These are phyloP conservation scores for Camponotus pennsylvanicus DNA, from an alignment of 1,140 invertebrate genomes.

Conservation along the genomic window DNA sequence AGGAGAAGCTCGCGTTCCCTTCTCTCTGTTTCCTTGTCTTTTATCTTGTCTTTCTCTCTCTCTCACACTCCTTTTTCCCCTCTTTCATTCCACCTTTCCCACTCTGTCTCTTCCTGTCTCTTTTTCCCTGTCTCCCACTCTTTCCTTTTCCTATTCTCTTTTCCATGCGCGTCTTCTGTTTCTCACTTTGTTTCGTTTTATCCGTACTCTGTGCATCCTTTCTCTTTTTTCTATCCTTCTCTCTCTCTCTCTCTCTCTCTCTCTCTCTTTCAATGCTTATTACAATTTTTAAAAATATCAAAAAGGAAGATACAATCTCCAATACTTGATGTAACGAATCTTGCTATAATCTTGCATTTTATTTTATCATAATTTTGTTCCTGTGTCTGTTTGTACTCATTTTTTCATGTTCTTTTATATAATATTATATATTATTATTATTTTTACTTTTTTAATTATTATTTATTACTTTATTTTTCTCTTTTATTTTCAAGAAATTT, in stretches of 20 bases:
- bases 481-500: too few species aligned
- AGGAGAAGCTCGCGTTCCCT: conserved; percentile 2
- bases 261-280: background rate
- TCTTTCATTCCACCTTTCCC: conserved; percentile 78
- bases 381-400: too few species aligned
- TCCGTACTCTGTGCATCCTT: background rate
- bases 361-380: too few species aligned
- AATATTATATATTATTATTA: too few species aligned
- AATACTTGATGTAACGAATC: too few species aligned
- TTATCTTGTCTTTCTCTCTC: conserved; percentile 37
- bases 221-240: conserved; percentile 37
- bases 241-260: background rate
- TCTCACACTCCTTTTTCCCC: background rate
- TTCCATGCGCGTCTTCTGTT: conserved; percentile 30
- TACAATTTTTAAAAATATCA: background rate
- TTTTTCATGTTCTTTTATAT: too few species aligned
- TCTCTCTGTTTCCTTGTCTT: conserved; percentile 42
- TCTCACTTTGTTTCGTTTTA: conserved; percentile 48
- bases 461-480: too few species aligned
- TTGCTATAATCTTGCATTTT: too few species aligned
- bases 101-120: conserved; percentile 15
- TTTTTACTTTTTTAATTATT: too few species aligned
- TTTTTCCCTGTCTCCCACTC: conserved; percentile 1
- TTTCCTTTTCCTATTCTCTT: conserved; percentile 34
- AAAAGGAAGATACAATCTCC: too few species aligned